These are phyloP conservation scores for Pinctada fucata DNA, from an alignment of 2,888 invertebrate genomes.

Conservation along the genomic window DNA sequence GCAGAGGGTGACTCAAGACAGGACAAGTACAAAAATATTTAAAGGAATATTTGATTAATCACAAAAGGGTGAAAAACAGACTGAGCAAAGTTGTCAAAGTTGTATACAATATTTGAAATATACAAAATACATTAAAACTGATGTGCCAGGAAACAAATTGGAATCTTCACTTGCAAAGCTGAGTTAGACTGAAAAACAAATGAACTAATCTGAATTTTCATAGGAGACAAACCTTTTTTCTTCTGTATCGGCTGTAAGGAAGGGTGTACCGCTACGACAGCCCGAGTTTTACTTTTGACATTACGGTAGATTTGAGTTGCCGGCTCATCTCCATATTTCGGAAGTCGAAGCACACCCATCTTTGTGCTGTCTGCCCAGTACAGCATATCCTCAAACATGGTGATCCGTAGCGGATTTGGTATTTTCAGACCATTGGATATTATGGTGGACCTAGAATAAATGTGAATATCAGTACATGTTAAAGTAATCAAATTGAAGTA, in stretches of 20 bases:
- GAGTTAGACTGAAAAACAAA: no score
- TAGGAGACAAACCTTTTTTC: slow-evolving; percentile 2
- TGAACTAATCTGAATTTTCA: not conserved
- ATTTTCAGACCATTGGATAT: slow-evolving; percentile 65
- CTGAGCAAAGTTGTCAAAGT: no score
- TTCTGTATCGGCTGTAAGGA: slow-evolving; percentile 18
- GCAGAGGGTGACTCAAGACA: no score
- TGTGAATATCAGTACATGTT: not conserved
- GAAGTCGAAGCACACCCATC: slow-evolving; percentile 63
- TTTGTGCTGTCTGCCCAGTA: slow-evolving; percentile 93
- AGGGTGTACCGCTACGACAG: slow-evolving; percentile 25
- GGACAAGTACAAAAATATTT: no score
- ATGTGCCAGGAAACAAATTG: no score
- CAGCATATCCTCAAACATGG: slow-evolving; percentile 95
- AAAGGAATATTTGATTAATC: no score
- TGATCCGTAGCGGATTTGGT: slow-evolving; percentile 79
- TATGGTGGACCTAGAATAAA: slow-evolving; percentile 61
- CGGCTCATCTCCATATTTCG: slow-evolving; percentile 52
- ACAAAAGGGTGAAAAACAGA: no score
- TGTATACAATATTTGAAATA: no score
- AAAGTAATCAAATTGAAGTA: no score
- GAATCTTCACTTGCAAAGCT: no score
- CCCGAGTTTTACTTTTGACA: slow-evolving; percentile 21
- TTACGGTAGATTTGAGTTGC: slow-evolving; percentile 24
- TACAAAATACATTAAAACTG: no score